Percentiles rank a stretch among this genome's conserved stretches.
Conservation (phyloP, 1,140 invertebrate species). For the Armadillidium nasatum region DNA sequence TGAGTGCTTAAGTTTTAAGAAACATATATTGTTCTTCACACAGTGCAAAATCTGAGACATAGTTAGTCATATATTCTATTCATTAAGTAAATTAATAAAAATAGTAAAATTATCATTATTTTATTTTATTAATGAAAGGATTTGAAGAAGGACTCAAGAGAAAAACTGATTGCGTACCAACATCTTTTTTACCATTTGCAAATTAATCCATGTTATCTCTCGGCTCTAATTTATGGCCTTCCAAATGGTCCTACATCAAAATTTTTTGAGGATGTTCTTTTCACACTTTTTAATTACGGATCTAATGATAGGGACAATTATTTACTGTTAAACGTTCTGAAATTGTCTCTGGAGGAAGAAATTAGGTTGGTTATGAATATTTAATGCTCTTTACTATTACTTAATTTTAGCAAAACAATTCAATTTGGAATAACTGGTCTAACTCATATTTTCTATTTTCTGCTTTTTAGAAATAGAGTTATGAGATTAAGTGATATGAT, state of each 20-base stretch:
- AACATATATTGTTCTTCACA: not conserved
- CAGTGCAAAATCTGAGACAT: not conserved
- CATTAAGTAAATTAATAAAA: too few relatives aligned
- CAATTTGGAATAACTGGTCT: too few relatives aligned
- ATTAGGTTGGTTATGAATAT: slow-evolving; percentile 59
- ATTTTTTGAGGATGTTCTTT: slow-evolving; percentile 70
- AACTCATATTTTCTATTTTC: too few relatives aligned
- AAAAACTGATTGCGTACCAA: slow-evolving; percentile 68
- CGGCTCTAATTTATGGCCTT: slow-evolving; percentile 69
- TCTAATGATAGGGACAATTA: slow-evolving; percentile 74
- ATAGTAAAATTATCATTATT: too few relatives aligned
- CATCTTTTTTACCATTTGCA: slow-evolving; percentile 75
- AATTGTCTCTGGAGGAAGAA: slow-evolving; percentile 68
- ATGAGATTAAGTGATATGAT: slow-evolving; percentile 69
- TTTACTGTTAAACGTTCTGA: slow-evolving; percentile 67
- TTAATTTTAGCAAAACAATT: too few relatives aligned
- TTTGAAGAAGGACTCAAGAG: slow-evolving; percentile 65
- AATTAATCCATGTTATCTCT: slow-evolving; percentile 69
- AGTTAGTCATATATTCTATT: not conserved
- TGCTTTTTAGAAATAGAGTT: slow-evolving; percentile 63
- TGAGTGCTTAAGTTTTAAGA: not conserved
- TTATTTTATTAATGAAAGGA: slow-evolving; percentile 52
- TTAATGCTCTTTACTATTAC: too few relatives aligned
- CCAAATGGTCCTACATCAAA: slow-evolving; percentile 67
- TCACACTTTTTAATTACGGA: slow-evolving; percentile 73